Conservation (phyloP, 2,888 invertebrate species). For the Epiblema foenella region DNA sequence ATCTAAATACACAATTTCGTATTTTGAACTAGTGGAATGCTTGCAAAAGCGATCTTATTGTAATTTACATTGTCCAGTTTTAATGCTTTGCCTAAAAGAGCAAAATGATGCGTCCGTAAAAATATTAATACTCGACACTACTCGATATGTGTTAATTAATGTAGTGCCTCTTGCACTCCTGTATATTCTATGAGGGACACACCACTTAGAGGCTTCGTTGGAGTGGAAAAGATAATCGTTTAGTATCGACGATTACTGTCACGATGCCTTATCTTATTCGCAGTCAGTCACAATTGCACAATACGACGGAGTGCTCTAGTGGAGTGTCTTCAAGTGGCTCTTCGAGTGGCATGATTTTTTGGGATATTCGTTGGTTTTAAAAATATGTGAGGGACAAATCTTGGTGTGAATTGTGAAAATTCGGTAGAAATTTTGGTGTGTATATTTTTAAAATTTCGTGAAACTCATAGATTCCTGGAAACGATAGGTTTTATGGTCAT, state of each 20-base stretch:
- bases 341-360: conserved; percentile 23
- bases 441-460: background rate
- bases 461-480: background rate
- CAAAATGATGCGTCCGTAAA: conserved; percentile 1
- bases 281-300: conserved; percentile 13
- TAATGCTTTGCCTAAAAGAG: background rate
- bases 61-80: conserved; percentile 6
- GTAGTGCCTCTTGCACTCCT: conserved; percentile 16
- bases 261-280: conserved; percentile 26
- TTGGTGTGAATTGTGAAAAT: background rate
- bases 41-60: background rate
- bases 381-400: background rate
- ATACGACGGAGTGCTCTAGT: conserved; percentile 13
- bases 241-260: conserved; percentile 21
- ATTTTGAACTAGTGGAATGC: background rate
- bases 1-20: conserved; percentile 8
- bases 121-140: conserved; percentile 4
- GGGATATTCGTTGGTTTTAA: background rate
- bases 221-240: conserved; percentile 14
- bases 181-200: background rate
- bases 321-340: conserved; percentile 3
- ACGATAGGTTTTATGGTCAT: no score
- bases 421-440: background rate
- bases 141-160: background rate
- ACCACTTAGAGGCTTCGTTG: background rate